Conservation (phyloP, 2,888 invertebrate genomes). For the Apotomis betuletana region DNA sequence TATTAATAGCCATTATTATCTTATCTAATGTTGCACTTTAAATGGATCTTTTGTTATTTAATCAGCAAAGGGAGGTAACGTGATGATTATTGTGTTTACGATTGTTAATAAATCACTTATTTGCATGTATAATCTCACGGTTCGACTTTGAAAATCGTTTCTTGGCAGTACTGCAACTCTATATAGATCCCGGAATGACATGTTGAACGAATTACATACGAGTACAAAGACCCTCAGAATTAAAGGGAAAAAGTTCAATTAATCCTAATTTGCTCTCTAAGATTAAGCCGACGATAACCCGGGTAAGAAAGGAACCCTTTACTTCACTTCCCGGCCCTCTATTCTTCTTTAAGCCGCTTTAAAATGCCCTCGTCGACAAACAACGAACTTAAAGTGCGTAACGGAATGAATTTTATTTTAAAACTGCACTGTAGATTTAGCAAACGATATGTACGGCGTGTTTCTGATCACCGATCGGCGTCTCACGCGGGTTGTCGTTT, state of each 20-base stretch:
- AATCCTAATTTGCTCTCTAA: conserved; percentile 82
- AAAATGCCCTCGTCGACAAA: conserved; percentile 77
- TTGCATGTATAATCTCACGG: conserved; percentile 26
- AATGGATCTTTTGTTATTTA: conserved; percentile 47
- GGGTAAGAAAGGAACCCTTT: conserved; percentile 78
- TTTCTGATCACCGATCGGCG: conserved; percentile 48
- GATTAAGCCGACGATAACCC: conserved; percentile 78
- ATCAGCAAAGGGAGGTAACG: conserved; percentile 37
- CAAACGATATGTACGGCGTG: conserved; percentile 43
- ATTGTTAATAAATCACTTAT: conserved; percentile 37
- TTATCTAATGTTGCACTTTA: conserved; percentile 56
- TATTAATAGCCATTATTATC: conserved; percentile 50
- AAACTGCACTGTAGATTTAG: conserved; percentile 65
- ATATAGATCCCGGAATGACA: conserved; percentile 64
- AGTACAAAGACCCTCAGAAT: conserved; percentile 71
- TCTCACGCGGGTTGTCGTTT: conserved; percentile 44
- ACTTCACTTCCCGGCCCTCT: conserved; percentile 70
- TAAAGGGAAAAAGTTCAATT: conserved; percentile 80
- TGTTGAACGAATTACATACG: conserved; percentile 72
- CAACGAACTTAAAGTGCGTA: conserved; percentile 78
- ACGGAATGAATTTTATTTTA: conserved; percentile 72
- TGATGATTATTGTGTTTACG: conserved; percentile 36
- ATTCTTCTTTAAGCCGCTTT: conserved; percentile 78
- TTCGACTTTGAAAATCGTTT: not conserved
- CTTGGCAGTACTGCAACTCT: conserved; percentile 55